Evolutionary conservation across 2,888 invertebrate genomes (phyloP), one percentile per base, ranked within the genome.

Genomic region (Eulithis prunata): DNA sequence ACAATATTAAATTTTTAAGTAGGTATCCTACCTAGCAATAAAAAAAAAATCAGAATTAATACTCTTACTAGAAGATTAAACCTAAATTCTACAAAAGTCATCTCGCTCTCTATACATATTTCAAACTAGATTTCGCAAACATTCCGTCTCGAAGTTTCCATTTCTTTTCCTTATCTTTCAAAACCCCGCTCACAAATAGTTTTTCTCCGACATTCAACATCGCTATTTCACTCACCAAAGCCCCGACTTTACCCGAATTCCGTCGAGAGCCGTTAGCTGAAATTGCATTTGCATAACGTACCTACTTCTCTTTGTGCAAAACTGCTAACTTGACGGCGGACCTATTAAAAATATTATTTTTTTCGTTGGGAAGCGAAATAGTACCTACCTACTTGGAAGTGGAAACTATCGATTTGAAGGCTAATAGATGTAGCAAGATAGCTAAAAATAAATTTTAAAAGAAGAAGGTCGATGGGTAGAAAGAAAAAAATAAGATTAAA

Each of bases 261-360:
- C 72, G 74, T 71, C 65, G 78, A 82, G 82, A 76, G 82, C 80
- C 88, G 87, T 90, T 89, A 84, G 80, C 79, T 82, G 74, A 87
- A 90, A 91, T 91, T 91, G 86, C 90, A 92, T 91, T 91, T 91
- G 88, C 91, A 90, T 90, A 87, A 82, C 80, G 80, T 78, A 77
- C 41, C 41, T 41, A 41, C 73, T 62, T 67, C 73, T 71, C 71
- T 75, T 75, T 73, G 77, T 70, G 74, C 61, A 62, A 70, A 68
- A 71, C 58, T 61, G 64, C 70, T 64, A 59, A 72, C 66, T 46
- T 46, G 69, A 64, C 73, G 72, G 75, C 75, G 72, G 73, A 76
- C 73, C 75, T 74, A 77, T 80, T 77, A 78, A 78, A 81, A 79
- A 75, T 74, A 69, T 68, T 60, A 70, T 68, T 63, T 62, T 12